Base-by-base conservation (phyloP, 2,888 invertebrate species). In the Vesta saturnalis region DNA sequence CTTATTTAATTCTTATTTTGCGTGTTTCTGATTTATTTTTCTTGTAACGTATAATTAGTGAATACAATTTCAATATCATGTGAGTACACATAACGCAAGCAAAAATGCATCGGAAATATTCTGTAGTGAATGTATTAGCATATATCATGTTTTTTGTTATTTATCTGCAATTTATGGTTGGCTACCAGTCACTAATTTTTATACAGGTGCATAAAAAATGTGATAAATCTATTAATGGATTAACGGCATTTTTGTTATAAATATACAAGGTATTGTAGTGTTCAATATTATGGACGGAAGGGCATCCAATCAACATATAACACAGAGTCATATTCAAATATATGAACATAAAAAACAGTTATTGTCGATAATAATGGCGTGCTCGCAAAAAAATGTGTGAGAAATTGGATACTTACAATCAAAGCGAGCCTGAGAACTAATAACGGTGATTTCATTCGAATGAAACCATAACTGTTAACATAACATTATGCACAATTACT, bases 371-470 rank as follows among this genome's bases (percentile, higher is more conserved):
- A 39, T 39, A 39, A 39, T 39, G 39, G n/a, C 39, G n/a, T 39
- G 39, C n/a, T 39, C 8, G 39, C 2, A 39, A 39, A 39, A 39
- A 55, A 47, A 46, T 54, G 55, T 66, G 65, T 69, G 69, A 62
- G 69, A 69, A 69, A 69, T 69, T 62, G 62, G 59, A 62, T 59
- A 64, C 57, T n/a, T 16, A 64, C 15, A 18, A 64, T 60, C 35
- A 56, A 64, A 64, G 47, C 55, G 61, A 61, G 35, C 61, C 43
- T 63, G 69, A 59, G 61, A 64, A 64, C 58, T 62, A 30, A 30
- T 30, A 69, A 69, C 69, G 69, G 69, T 69, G 16, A 14, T 21
- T 22, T 49, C 64, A 59, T 69, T 65, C 61, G 55, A 69, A 65
- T 61, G 61, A 65, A 63, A 56, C 19, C 52, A 46, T 69, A 69